phyloP scores from a whole-genome alignment of 2,888 invertebrate species.

The Lithophane socia region DNA sequence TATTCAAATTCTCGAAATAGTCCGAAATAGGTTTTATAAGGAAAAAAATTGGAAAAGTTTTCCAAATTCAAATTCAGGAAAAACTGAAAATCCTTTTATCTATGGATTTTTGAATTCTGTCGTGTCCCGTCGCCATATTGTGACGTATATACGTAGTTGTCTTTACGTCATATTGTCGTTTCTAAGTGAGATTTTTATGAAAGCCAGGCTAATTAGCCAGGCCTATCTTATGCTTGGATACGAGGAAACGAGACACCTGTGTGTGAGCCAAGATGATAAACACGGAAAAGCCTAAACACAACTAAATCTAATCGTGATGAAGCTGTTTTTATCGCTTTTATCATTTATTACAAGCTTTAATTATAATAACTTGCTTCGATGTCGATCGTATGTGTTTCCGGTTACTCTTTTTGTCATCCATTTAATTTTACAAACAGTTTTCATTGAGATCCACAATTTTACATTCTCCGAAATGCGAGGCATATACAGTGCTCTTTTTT shows the following conservation, averaged over 20 bases:
- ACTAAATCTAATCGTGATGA: neutral
- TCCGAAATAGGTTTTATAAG: no score
- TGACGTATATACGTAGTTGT: slow-evolving; percentile 15
- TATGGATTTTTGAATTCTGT: no score
- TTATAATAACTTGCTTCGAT: neutral
- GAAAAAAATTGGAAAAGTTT: no score
- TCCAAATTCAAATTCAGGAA: no score
- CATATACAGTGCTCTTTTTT: slow-evolving; percentile 11
- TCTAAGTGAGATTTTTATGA: neutral
- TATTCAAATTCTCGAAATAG: no score
- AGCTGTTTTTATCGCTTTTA: neutral
- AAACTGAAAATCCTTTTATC: no score
- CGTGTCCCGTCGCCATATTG: neutral
- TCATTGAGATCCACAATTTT: slow-evolving; percentile 2
- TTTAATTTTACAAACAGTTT: neutral
- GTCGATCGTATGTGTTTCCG: neutral
- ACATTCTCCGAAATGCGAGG: slow-evolving; percentile 17
- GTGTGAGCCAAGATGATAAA: neutral
- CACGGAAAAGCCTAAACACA: neutral
- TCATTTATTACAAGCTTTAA: neutral
- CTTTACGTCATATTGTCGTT: neutral
- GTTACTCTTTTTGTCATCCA: neutral
- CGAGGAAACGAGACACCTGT: neutral
- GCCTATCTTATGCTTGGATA: no score
- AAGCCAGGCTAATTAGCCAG: neutral